A percentile compares a stretch with the other conserved stretches of the same genome.
phyloP scores from a whole-genome alignment of 2,113 vertebrate species.

The Octodon degus region DNA sequence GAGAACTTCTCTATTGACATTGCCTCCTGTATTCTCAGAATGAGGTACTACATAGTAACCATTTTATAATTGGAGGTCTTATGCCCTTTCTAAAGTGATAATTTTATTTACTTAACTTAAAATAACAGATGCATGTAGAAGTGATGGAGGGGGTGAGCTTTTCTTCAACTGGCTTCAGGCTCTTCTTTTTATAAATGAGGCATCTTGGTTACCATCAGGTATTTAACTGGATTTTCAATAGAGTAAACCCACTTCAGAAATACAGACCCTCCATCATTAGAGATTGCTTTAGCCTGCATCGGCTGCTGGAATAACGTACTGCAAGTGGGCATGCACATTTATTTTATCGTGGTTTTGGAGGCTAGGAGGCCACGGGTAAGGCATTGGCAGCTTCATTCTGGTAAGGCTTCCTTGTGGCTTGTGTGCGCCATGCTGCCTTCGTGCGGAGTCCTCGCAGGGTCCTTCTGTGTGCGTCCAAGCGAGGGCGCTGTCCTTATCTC shows the following conservation, averaged over 20 bases:
- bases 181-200: constrained; percentile 6
- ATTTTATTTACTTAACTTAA: constrained; percentile 42
- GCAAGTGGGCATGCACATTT: not conserved
- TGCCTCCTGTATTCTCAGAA: not conserved
- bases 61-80: constrained; percentile 4
- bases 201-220: not conserved
- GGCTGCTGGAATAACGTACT: not conserved
- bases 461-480: not conserved
- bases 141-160: not conserved
- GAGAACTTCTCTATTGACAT: not conserved
- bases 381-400: not conserved
- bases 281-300: not conserved
- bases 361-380: not conserved
- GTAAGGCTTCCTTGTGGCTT: not conserved
- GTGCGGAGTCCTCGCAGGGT: not conserved
- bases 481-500: not conserved
- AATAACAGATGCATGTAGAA: not conserved
- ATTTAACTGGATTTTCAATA: not conserved
- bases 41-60: not conserved
- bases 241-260: not conserved
- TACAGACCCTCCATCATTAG: not conserved
- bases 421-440: not conserved
- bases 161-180: not conserved
- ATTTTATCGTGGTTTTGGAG: not conserved
- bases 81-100: constrained; percentile 43